Base-by-base conservation (phyloP, 2,888 invertebrate genomes). In the Phania funesta region DNA sequence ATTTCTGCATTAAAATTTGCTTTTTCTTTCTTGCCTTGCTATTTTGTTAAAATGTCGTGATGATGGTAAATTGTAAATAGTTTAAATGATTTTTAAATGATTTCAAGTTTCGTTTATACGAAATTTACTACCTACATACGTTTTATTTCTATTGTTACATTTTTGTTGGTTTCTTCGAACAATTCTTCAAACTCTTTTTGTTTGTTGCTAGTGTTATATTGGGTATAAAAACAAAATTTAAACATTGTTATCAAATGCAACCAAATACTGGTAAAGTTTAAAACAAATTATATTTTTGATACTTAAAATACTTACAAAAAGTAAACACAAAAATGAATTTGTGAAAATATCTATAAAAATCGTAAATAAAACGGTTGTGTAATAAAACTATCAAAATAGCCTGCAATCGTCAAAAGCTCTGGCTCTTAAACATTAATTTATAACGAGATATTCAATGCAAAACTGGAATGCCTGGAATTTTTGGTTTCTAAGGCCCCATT, bases 31-130 rank as follows among this genome's bases (percentile, higher is more conserved):
- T 18, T 70, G 35, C 46, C 13, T 60, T 67, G 29, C 22, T 58
- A 67, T 60, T 76, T 48, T 76, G 44, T 44, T 50, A 88, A n/a
- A 88, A 89, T 90, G 89, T 90, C 90, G 90, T 90, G 90, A 90
- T 90, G 90, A 89, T 90, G 90, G 90, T 90, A 90, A 90, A 90
- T 90, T 90, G 90, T 89, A 90, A 90, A 90, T 90, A 88, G 90
- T 89, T 89, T 90, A 88, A 88, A 88, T 88, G 88, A 87, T 87
- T 88, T 76, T 87, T 87, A 88, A 88, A 84, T 83, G 78, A 83
- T 77, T 81, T 83, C 76, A 81, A 76, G 76, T 76, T 71, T 80
- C 76, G 65, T 18, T 73, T 71, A 65, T 29, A 67, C 32, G 67
- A 64, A 76, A 52, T 80, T 65, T 65, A 76, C 80, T 76, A 38